Conservation (phyloP, 2,797 vertebrate genomes). For the Danio tinwini region DNA sequence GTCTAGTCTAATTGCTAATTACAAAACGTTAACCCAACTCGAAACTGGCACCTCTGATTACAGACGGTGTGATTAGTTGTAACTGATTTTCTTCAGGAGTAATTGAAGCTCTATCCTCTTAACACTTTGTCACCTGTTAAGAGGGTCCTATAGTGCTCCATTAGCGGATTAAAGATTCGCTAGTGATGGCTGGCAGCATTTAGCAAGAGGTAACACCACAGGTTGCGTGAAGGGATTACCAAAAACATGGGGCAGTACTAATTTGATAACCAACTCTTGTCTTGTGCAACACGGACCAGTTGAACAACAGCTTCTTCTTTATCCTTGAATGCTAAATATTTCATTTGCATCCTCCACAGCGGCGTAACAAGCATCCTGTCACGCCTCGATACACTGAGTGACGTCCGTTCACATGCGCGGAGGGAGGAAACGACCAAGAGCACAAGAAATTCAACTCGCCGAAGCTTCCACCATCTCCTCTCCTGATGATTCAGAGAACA, state of each 20-base stretch:
- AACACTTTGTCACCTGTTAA: constrained; percentile 57
- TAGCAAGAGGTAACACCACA: constrained; percentile 22
- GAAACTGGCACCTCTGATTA: constrained; percentile 34
- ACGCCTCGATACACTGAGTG: constrained; percentile 17
- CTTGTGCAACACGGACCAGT: neutral
- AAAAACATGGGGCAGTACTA: neutral
- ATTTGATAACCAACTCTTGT: neutral
- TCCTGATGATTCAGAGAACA: constrained; percentile 22
- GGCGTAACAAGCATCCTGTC: constrained; percentile 8
- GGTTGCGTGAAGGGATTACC: neutral
- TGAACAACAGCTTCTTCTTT: constrained; percentile 26
- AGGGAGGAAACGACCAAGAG: constrained; percentile 20
- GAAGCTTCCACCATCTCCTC: neutral
- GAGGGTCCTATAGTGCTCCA: constrained; percentile 58
- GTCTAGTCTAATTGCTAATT: constrained; percentile 42
- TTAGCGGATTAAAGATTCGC: constrained; percentile 64
- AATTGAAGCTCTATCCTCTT: neutral
- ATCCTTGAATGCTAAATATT: constrained; percentile 57
- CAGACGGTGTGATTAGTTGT: constrained; percentile 13
- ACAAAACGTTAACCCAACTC: constrained; percentile 38
- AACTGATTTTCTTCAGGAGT: constrained; percentile 26
- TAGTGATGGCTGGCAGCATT: constrained; percentile 19
- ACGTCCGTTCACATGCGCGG: constrained; percentile 10
- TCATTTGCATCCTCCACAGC: constrained; percentile 46
- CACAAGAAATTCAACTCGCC: neutral